A percentile compares a stretch with the other conserved stretches of the same genome.
Evolutionary conservation across 2,888 invertebrate genomes (phyloP).

Genomic region (Leptothorax acervorum): DNA sequence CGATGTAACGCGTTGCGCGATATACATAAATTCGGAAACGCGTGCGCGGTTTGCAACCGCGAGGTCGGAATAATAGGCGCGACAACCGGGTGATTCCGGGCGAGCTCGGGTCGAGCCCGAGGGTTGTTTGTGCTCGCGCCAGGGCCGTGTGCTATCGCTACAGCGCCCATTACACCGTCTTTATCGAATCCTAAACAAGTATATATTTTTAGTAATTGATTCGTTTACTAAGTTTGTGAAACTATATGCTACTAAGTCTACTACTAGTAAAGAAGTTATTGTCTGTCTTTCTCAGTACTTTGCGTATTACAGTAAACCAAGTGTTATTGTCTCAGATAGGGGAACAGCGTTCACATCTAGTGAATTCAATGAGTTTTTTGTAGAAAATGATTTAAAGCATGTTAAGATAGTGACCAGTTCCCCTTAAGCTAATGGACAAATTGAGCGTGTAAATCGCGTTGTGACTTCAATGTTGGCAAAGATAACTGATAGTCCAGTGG

Average conservation of each 20-base stretch:
- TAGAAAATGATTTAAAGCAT: background rate
- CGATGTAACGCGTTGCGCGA: no score
- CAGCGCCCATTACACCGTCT: no score
- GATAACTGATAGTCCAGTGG: no score
- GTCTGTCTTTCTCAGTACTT: background rate
- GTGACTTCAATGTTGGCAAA: background rate
- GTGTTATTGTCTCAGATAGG: background rate
- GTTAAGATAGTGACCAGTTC: background rate
- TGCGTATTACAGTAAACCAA: background rate
- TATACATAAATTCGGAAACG: no score
- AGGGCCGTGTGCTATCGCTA: no score
- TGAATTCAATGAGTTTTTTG: background rate
- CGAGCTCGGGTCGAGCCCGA: no score
- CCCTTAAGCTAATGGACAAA: background rate
- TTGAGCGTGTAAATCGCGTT: background rate
- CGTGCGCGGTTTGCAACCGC: no score
- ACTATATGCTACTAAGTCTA: background rate
- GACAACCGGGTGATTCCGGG: no score
- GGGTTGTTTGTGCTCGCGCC: no score
- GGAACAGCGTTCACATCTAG: background rate
- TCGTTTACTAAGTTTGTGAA: conserved; percentile 63
- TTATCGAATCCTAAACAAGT: no score
- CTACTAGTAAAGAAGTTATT: background rate
- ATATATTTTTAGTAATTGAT: conserved; percentile 75
- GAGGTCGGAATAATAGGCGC: no score